These are phyloP conservation scores for Carcharodon carcharias DNA, from an alignment of 2,797 vertebrate genomes.

Conservation along the genomic window DNA sequence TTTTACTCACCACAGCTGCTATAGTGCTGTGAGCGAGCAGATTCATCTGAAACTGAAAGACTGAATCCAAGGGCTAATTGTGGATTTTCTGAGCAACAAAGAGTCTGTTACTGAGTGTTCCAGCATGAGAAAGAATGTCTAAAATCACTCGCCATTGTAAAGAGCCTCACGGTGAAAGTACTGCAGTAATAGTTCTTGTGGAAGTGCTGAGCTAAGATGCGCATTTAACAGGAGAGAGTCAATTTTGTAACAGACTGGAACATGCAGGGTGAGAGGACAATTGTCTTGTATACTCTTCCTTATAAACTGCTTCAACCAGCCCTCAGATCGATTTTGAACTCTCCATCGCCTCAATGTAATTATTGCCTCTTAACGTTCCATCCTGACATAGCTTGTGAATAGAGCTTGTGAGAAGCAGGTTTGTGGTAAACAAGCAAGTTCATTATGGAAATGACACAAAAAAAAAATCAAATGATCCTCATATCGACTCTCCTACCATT, in stretches of 20 bases:
- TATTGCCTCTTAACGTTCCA: not conserved
- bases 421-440: not conserved
- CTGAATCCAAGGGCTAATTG: not conserved
- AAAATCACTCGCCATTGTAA: not conserved
- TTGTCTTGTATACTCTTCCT: not conserved
- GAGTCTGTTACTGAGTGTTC: not conserved
- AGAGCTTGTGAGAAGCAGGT: not conserved
- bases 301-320: not conserved
- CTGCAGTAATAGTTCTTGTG: not conserved
- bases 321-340: not conserved
- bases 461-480: not conserved
- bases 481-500: not conserved
- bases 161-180: not conserved
- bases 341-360: not conserved
- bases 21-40: not conserved
- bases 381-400: not conserved
- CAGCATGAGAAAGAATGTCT: not conserved
- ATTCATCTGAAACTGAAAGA: not conserved
- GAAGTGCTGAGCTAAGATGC: no score
- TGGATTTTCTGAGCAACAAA: not conserved
- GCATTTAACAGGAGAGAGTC: not conserved
- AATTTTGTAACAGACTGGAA: not conserved
- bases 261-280: not conserved
- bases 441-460: not conserved
- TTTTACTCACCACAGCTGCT: not conserved